Conservation (phyloP, 2,113 vertebrate genomes). For the Sapajus apella region DNA sequence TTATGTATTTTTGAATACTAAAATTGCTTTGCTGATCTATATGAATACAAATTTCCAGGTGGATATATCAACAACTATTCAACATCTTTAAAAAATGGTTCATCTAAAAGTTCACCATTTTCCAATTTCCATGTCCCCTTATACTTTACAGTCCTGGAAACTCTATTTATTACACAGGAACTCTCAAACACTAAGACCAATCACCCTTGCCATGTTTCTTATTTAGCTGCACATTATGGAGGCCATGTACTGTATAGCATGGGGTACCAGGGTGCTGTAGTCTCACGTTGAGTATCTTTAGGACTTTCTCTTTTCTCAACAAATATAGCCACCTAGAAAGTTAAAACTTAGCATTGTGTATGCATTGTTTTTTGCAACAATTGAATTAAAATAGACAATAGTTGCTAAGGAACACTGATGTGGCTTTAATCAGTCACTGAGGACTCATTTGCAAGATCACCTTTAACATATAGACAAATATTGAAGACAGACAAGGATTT, state of each 20-base stretch:
- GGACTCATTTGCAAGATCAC: not conserved
- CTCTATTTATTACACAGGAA: not conserved
- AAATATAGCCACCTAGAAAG: not conserved
- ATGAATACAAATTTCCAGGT: conserved; percentile 50
- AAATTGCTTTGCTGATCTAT: not conserved
- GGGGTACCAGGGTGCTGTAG: too few relatives aligned
- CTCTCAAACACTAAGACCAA: not conserved
- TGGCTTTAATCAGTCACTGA: not conserved
- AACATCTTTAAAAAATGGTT: not conserved
- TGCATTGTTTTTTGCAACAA: not conserved
- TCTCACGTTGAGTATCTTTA: not conserved
- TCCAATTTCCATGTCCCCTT: not conserved
- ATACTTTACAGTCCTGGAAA: not conserved
- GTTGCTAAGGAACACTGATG: not conserved
- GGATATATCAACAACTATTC: not conserved
- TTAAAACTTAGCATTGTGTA: not conserved
- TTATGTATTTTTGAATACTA: conserved; percentile 3
- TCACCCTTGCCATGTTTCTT: not conserved
- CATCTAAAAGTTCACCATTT: not conserved
- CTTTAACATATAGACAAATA: not conserved
- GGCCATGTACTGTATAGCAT: accelerated
- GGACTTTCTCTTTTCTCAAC: conserved; percentile 15
- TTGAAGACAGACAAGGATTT: not conserved
- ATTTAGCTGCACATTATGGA: not conserved
- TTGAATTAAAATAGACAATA: not conserved